phyloP scores from a whole-genome alignment of 2,888 invertebrate species.

The Bugula neritina region DNA sequence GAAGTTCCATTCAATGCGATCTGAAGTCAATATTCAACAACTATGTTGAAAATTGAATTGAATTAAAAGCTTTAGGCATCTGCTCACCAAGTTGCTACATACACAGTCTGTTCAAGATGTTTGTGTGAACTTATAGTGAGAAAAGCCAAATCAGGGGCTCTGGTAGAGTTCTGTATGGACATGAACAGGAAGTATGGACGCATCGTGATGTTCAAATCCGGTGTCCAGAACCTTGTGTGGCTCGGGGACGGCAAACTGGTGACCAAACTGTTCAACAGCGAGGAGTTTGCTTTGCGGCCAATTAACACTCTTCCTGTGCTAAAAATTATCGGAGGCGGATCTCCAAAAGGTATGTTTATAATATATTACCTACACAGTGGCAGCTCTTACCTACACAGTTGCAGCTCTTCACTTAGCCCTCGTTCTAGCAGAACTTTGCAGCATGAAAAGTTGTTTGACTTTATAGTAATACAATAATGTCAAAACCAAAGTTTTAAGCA shows the following conservation, averaged over 20 bases:
- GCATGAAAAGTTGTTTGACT: too few relatives aligned
- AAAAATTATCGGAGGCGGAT: background rate
- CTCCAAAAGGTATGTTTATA: background rate
- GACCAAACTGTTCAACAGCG: background rate
- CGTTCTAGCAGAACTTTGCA: too few relatives aligned
- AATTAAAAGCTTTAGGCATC: too few relatives aligned
- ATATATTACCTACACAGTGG: background rate
- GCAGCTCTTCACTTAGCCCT: too few relatives aligned
- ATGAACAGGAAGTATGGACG: background rate
- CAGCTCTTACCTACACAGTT: too few relatives aligned
- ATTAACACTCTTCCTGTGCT: background rate
- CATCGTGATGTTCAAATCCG: background rate
- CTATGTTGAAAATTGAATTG: too few relatives aligned
- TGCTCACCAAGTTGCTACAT: too few relatives aligned
- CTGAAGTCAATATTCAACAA: too few relatives aligned
- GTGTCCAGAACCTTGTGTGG: background rate
- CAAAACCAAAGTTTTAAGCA: too few relatives aligned
- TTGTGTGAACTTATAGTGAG: background rate
- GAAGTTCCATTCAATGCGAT: too few relatives aligned
- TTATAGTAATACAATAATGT: too few relatives aligned
- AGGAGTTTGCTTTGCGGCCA: background rate
- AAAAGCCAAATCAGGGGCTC: background rate
- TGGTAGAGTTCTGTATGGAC: background rate
- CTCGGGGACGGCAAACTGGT: background rate
- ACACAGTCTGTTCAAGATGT: too few relatives aligned